Base-by-base conservation (phyloP, 2,797 vertebrate genomes). In the Enteromius afrohamiltoni region DNA sequence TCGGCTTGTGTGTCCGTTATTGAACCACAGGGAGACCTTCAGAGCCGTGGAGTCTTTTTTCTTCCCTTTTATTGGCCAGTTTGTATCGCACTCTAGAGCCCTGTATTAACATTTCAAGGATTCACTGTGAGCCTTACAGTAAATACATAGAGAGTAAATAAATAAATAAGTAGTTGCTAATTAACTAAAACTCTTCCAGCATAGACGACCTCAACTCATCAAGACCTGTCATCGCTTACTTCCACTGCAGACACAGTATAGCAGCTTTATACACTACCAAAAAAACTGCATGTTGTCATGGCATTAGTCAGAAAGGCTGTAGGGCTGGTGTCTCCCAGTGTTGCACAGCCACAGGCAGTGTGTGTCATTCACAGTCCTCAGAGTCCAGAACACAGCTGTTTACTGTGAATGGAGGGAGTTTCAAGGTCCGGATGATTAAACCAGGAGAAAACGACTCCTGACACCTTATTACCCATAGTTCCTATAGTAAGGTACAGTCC, bases 391-490 rank as follows among this genome's bases (percentile, higher is more conserved):
- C 77, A 85, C 79, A 83, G 85, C 85, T 91, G 93, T 93, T 94
- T 93, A 91, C 77, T 62, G 89, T 89, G 88, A 76, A 62, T 70
- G 62, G 34, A 70, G 90, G 88, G 91, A 93, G 88, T 93, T 93
- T 90, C 90, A 92, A 93, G 92, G 91, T 92, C 91, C 82, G 87
- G 85, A 91, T 94, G 94, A 95, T 95, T 95, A 94, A 95, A 93
- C 92, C 90, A 70, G 89, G 89, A 90, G 84, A 89, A 93, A 94
- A 94, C 90, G 86, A 80, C 91, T 92, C 85, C 90, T 94, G 94
- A 94, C 95, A 95, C 93, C 93, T 93, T 92, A 94, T 95, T 95
- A 95, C 93, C 94, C 93, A 93, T 90, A 90, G 91, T 93, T 92
- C 92, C 91, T 89, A 74, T 82, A 91, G 91, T 92, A 89, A 93